A percentile compares a stretch with the other conserved stretches of the same genome.
phyloP scores from a whole-genome alignment of 92 coral and sea anemone genomes.

The Montipora capitata region DNA sequence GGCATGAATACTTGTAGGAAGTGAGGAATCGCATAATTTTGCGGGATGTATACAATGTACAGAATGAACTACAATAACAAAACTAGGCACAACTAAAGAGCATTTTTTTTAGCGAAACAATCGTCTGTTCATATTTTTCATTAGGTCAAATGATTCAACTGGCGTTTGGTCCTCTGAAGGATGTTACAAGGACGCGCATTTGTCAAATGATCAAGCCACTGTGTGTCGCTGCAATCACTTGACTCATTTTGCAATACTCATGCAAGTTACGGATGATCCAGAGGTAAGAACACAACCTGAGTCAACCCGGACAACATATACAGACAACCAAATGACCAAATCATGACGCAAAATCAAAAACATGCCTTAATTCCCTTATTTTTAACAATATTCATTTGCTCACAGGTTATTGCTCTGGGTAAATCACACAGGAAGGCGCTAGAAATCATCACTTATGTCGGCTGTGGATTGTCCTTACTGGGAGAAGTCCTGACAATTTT shows the following conservation, averaged over 20 bases:
- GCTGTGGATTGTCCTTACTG: slow-evolving; percentile 84
- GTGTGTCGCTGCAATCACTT: slow-evolving; percentile 85
- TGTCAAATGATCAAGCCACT: slow-evolving; percentile 68
- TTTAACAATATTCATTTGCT: neutral
- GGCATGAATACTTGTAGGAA: too few species aligned
- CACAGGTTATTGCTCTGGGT: neutral
- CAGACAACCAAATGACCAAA: too few species aligned
- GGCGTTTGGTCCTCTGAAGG: slow-evolving; percentile 87
- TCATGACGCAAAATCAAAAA: too few species aligned
- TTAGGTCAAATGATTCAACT: slow-evolving; percentile 20
- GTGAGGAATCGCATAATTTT: too few species aligned
- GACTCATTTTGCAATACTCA: slow-evolving; percentile 86
- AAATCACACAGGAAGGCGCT: slow-evolving; percentile 80
- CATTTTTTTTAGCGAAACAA: neutral
- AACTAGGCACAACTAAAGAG: neutral
- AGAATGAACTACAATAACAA: neutral
- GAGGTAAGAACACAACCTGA: slow-evolving; percentile 22
- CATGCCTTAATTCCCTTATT: too few species aligned
- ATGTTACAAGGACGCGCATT: slow-evolving; percentile 60
- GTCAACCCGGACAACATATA: too few species aligned
- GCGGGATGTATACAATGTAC: too few species aligned
- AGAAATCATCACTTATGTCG: slow-evolving; percentile 89
- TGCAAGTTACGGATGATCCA: slow-evolving; percentile 71
- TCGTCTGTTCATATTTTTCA: neutral
- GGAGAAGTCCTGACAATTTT: slow-evolving; percentile 88